Conservation (phyloP, 2,113 vertebrate species). For the Nicator chloris region DNA sequence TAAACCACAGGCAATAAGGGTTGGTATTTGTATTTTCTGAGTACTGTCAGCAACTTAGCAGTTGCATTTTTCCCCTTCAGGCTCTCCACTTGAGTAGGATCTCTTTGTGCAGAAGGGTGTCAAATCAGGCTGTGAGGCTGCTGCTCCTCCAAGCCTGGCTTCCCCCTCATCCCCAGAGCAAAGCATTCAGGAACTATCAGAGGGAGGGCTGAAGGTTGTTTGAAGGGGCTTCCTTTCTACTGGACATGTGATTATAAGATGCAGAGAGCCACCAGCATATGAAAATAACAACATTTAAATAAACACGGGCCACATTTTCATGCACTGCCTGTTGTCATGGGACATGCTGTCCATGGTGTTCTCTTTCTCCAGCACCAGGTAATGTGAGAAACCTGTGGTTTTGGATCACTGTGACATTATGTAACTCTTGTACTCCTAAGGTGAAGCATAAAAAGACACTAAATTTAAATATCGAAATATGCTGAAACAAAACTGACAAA, state of each 20-base stretch:
- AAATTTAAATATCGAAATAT: neutral
- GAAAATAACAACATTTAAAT: neutral
- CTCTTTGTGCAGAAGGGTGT: neutral
- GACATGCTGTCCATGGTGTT: neutral
- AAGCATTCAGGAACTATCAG: neutral
- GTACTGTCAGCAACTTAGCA: neutral
- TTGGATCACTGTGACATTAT: neutral
- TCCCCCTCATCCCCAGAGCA: neutral
- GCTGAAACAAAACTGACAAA: neutral
- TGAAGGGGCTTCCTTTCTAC: neutral
- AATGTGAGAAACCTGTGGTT: neutral
- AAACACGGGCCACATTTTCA: neutral
- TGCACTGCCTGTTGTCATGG: neutral
- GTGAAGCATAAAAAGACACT: neutral
- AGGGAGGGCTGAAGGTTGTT: neutral
- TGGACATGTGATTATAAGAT: fast-evolving
- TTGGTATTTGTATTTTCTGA: neutral
- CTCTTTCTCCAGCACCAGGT: neutral
- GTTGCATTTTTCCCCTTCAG: neutral
- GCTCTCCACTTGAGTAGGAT: neutral
- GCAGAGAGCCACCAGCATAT: neutral
- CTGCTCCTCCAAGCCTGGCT: neutral
- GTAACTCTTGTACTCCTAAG: neutral
- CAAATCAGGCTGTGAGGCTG: neutral
- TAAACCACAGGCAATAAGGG: neutral